A percentile compares a stretch with the other conserved stretches of the same genome.
Conservation (phyloP, 2,888 invertebrate species). For the Deladenus siricidicola region DNA sequence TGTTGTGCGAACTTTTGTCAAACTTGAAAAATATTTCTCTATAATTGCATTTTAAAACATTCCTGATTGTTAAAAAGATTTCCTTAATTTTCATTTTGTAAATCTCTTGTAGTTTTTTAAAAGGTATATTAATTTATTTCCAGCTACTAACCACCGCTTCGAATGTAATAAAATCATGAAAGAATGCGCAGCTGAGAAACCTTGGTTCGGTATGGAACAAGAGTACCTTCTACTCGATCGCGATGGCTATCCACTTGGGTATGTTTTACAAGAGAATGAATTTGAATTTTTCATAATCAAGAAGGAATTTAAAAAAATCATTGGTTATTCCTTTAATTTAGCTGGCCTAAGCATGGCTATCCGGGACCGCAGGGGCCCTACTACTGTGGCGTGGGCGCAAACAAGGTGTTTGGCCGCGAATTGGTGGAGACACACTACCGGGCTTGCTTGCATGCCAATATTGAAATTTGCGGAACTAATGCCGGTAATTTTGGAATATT, state of each 20-base stretch:
- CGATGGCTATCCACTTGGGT: slow-evolving; percentile 53
- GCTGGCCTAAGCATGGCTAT: slow-evolving; percentile 55
- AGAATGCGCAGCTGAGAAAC: slow-evolving; percentile 29
- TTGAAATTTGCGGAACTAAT: slow-evolving; percentile 84
- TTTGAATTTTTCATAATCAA: slow-evolving; percentile 1
- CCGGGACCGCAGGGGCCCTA: slow-evolving; percentile 67
- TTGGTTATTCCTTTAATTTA: slow-evolving; percentile 60
- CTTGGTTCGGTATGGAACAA: slow-evolving; percentile 61
- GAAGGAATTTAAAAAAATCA: no score
- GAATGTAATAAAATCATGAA: slow-evolving; percentile 1
- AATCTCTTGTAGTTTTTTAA: no score
- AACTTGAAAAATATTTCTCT: no score
- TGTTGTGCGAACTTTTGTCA: no score
- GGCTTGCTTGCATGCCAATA: slow-evolving; percentile 78
- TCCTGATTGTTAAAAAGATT: no score
- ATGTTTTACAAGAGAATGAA: no score
- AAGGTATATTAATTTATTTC: no score
- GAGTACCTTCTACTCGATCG: slow-evolving; percentile 59
- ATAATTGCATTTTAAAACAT: no score
- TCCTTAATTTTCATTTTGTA: no score
- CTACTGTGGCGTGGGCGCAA: slow-evolving; percentile 70
- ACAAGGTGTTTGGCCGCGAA: slow-evolving; percentile 77
- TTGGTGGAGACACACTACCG: slow-evolving; percentile 91
- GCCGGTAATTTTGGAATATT: no score
- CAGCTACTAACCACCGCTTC: slow-evolving; percentile 2